phyloP scores from a whole-genome alignment of 2,888 invertebrate species.

The Crioceris asparagi region DNA sequence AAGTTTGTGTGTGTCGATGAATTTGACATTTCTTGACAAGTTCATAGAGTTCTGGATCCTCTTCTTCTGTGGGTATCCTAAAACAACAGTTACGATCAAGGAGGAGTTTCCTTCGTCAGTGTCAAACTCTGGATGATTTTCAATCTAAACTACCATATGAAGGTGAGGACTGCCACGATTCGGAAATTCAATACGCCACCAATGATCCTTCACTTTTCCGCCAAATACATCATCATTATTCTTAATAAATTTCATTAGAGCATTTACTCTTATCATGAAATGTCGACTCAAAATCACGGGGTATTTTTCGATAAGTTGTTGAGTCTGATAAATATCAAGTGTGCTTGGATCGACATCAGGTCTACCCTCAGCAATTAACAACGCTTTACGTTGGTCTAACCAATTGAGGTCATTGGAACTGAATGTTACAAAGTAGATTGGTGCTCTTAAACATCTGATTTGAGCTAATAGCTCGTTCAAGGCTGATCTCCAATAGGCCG shows the following conservation, averaged over 20 bases:
- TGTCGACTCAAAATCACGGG: too few species aligned
- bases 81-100: slow-evolving; percentile 2
- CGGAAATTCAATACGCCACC: too few species aligned
- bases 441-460: slow-evolving; percentile 6
- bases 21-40: too few species aligned
- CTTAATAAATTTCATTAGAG: slow-evolving; percentile 1
- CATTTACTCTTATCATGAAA: slow-evolving; percentile 5
- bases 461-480: slow-evolving; percentile 6
- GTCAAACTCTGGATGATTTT: slow-evolving; percentile 5
- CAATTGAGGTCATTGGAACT: slow-evolving; percentile 5
- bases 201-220: slow-evolving; percentile 1
- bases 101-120: slow-evolving; percentile 3
- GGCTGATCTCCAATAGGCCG: slow-evolving; percentile 5
- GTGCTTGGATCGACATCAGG: slow-evolving; percentile 4
- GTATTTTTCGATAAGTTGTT: too few species aligned
- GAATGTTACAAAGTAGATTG: slow-evolving; percentile 7
- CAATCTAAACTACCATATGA: too few species aligned
- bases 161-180: slow-evolving; percentile 4
- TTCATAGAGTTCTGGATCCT: too few species aligned
- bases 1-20: slow-evolving; percentile 2
- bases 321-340: slow-evolving; percentile 1
- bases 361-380: slow-evolving; percentile 3
- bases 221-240: slow-evolving; percentile 1
- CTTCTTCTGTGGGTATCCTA: slow-evolving; percentile 2
- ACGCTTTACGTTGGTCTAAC: slow-evolving; percentile 3